Base-by-base conservation (phyloP, 2,888 invertebrate genomes). In the Scaptomyza reducta region DNA sequence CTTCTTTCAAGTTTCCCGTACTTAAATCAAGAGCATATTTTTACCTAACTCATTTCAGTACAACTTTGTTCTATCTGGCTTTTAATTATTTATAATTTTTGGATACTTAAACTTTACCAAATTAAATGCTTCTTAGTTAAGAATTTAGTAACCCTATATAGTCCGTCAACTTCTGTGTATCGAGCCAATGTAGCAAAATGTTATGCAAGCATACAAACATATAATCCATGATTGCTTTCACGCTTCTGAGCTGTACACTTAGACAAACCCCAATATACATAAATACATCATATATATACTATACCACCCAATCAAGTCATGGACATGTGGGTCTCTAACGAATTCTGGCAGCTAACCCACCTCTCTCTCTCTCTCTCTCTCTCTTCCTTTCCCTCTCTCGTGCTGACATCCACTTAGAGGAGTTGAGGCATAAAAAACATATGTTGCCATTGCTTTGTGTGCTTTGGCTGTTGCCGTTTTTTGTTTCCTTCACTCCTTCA, bases 351-450 rank as follows among this genome's bases (percentile, higher is more conserved):
- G 87, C 75, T 67, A 81, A 71, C 55, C 74, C 74, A 68, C 65
- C 40, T 16, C 38, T 70, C 65, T 47, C 55, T 41, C 57, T 29
- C 27, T 3, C 27, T 9, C 40, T 29, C 49, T 27, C 22, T 11
- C 22, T n/a, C n/a, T n/a, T n/a, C n/a, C n/a, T n/a, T n/a, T n/a
- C n/a, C n/a, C n/a, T 11, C 46, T 29, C 29, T 10, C 29, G 3
- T 27, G 29, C 57, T 45, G 66, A 64, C 84, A 88, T 84, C 83
- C 88, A 84, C 83, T 88, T 78, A 88, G 72, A 84, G 87, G 87
- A 78, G 85, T 74, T 88, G 67, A 85, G 87, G 84, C 84, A 88
- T 85, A 85, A 85, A 85, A 85, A 85, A 85, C 84, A 85, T 88
- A 85, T 85, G 84, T 88, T 88, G 89, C 89, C 85, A 40, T 49